Evolutionary conservation across 1,140 invertebrate genomes (phyloP), one percentile per base, ranked within the genome.

Genomic region (Lepidostoma basale): DNA sequence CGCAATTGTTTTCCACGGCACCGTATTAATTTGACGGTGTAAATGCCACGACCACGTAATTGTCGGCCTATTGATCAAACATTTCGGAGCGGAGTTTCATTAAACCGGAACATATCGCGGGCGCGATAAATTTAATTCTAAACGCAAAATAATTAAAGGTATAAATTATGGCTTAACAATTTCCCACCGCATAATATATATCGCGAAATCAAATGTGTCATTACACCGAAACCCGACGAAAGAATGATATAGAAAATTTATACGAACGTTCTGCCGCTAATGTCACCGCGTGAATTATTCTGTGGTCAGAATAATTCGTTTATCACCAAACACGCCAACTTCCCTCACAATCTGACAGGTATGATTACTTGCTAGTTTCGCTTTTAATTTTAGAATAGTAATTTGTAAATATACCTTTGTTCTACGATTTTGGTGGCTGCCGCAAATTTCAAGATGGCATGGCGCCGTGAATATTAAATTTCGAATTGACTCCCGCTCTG

Each of bases 71-170:
- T 56, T 56, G 52, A 56, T 56, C 52, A 56, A 56, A 56, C 52
- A 56, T 56, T 56, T n/a, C 14, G 26, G 52, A 25, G 45, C n/a
- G 26, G 28, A 9, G 30, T 56, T 56, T 56, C 30, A 56, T 56
- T 56, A 56, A 20, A 56, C 52, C 14, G 28, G 52, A 36, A 56
- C 52, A 56, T 56, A 56, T 56, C 52, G 52, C 30, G 10, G 8
- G 42, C n/a, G 26, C 59, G 44, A 62, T 62, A 47, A 62, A 62
- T 62, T 62, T 33, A 62, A 62, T 62, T 62, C 26, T 60, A 60
- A 60, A 60, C 58, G 58, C 58, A 30, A 45, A 62, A 62, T 62
- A 62, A 62, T 62, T 62, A 62, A 62, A 47, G 59, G 59, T 47
- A 45, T 62, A 45, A 62, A 62, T 62, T 62, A 62, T 62, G 59